Evolutionary conservation across 2,888 invertebrate genomes (phyloP).

Genomic region (Graphium colonna): DNA sequence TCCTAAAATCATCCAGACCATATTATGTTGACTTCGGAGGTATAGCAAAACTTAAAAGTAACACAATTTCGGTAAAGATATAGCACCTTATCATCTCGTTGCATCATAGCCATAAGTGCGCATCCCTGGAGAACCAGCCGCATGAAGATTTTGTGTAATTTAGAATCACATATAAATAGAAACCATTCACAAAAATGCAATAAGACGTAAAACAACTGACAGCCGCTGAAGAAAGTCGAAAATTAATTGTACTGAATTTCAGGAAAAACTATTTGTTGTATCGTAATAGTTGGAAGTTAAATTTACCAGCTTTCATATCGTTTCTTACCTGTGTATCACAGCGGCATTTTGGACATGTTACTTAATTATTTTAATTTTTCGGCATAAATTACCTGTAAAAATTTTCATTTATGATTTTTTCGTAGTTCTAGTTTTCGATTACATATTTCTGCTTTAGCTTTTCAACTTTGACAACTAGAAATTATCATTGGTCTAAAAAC

Average conservation of each 20-base stretch:
- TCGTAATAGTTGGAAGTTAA: slow-evolving; percentile 10
- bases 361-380: slow-evolving; percentile 41
- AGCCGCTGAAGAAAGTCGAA: slow-evolving; percentile 69
- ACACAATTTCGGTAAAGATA: slow-evolving; percentile 23
- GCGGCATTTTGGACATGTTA: slow-evolving; percentile 48
- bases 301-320: slow-evolving; percentile 5
- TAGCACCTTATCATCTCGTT: slow-evolving; percentile 77
- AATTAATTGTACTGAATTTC: slow-evolving; percentile 41
- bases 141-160: slow-evolving; percentile 53
- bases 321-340: slow-evolving; percentile 57
- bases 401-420: slow-evolving; percentile 50
- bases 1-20: background rate
- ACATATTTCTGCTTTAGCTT: slow-evolving; percentile 22
- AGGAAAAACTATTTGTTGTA: slow-evolving; percentile 16
- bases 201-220: slow-evolving; percentile 77
- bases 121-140: slow-evolving; percentile 66
- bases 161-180: slow-evolving; percentile 32
- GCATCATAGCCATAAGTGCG: slow-evolving; percentile 66
- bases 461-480: slow-evolving; percentile 8
- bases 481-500: slow-evolving; percentile 19
- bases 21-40: slow-evolving; percentile 26
- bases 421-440: slow-evolving; percentile 53
- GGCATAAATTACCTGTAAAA: slow-evolving; percentile 51
- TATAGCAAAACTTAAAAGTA: slow-evolving; percentile 42
- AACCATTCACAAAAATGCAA: slow-evolving; percentile 39